Percentiles rank a stretch among this genome's conserved stretches.
These are phyloP conservation scores for Orientallactaga bullata DNA, from an alignment of 2,113 vertebrate species.

Conservation along the genomic window DNA sequence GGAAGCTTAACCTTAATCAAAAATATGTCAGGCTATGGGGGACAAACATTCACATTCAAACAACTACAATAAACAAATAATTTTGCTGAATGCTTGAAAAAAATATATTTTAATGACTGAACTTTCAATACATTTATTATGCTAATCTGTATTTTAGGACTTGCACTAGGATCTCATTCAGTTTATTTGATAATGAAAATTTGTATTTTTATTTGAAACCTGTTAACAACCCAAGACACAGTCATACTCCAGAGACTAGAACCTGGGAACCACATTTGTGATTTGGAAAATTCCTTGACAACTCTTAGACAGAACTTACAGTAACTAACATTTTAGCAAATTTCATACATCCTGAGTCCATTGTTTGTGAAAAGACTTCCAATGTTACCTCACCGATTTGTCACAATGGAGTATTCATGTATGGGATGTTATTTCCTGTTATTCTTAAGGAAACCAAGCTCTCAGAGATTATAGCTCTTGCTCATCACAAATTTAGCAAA, in stretches of 20 bases:
- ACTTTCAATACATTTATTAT: conserved; percentile 30
- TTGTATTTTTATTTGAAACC: conserved; percentile 46
- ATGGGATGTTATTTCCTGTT: background rate
- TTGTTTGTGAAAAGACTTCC: background rate
- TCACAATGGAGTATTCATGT: background rate
- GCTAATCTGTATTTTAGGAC: conserved; percentile 10
- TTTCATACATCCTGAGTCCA: background rate
- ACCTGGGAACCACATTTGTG: conserved; percentile 9
- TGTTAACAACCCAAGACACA: conserved; percentile 17
- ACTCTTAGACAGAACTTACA: background rate
- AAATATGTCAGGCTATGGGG: too few relatives aligned
- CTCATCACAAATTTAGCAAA: background rate
- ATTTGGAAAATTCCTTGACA: conserved; percentile 31
- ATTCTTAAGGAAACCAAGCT: background rate
- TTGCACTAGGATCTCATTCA: background rate
- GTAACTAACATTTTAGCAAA: background rate
- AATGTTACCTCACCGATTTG: background rate
- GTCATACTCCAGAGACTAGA: background rate
- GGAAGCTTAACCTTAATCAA: too few relatives aligned
- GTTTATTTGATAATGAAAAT: conserved; percentile 36
- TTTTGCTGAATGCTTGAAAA: background rate
- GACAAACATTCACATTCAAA: too few relatives aligned
- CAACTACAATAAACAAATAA: background rate
- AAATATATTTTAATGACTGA: background rate
- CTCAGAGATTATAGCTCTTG: background rate